Conservation (phyloP, 2,888 invertebrate species). For the Oligia latruncula region DNA sequence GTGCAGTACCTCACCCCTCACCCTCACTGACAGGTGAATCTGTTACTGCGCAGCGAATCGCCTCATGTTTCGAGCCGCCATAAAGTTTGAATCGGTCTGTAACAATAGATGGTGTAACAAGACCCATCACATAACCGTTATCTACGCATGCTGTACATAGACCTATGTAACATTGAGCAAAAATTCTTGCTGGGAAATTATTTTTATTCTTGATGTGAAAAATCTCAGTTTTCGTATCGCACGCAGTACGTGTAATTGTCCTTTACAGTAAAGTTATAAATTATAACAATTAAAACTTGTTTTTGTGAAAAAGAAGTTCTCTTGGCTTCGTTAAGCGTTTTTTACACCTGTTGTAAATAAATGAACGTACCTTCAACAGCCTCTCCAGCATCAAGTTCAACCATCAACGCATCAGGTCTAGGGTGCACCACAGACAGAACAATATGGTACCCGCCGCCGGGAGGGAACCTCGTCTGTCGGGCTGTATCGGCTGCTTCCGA, state of each 20-base stretch:
- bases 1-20: too few species aligned
- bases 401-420: constrained; percentile 92
- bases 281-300: not conserved
- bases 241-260: too few species aligned
- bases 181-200: not conserved
- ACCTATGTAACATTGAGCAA: not conserved
- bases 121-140: too few species aligned
- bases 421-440: constrained; percentile 96
- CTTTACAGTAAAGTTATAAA: not conserved
- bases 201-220: not conserved
- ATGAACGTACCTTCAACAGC: constrained; percentile 91
- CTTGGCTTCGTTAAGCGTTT: not conserved
- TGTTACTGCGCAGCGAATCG: too few species aligned
- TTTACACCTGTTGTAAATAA: not conserved
- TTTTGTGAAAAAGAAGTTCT: not conserved
- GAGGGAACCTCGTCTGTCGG: constrained; percentile 82
- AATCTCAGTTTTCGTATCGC: too few species aligned
- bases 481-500: constrained; percentile 79
- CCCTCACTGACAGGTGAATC: too few species aligned
- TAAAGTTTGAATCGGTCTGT: not conserved
- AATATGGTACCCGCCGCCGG: constrained; percentile 85
- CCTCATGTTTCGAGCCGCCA: too few species aligned
- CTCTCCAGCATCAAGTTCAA: constrained; percentile 92
- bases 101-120: too few species aligned
- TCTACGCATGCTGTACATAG: too few species aligned